Conservation (phyloP, 2,888 invertebrate genomes). For the Melipona bicolor region DNA sequence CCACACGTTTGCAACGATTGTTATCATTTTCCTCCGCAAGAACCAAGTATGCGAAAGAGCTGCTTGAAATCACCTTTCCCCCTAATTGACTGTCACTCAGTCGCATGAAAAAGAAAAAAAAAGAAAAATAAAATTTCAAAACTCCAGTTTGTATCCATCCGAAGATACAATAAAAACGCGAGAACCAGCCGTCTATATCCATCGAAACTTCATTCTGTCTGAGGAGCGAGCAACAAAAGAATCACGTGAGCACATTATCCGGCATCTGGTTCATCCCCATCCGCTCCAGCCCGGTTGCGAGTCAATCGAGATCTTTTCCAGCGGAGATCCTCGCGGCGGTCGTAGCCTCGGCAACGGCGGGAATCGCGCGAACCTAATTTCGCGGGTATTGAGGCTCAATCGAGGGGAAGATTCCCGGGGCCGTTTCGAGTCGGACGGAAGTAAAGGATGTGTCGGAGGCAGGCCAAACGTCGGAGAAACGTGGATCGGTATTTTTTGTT, state of each 20-base stretch:
- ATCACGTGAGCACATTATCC: not conserved
- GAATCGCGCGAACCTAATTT: conserved; percentile 66
- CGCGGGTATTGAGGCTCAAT: conserved; percentile 70
- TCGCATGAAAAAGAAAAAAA: too few species aligned
- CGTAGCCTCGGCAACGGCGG: conserved; percentile 25
- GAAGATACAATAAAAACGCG: not conserved
- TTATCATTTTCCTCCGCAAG: too few species aligned
- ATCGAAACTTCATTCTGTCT: not conserved
- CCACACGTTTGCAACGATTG: too few species aligned
- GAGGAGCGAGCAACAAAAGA: not conserved
- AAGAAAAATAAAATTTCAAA: not conserved
- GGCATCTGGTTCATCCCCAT: not conserved
- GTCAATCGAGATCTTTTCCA: not conserved
- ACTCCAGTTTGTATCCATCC: not conserved
- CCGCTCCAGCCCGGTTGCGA: not conserved
- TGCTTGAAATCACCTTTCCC: too few species aligned
- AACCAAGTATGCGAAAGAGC: too few species aligned
- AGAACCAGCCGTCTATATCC: not conserved
- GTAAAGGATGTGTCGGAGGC: conserved; percentile 48
- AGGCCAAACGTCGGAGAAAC: conserved; percentile 19
- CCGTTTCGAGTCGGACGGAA: conserved; percentile 47
- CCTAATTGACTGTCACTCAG: too few species aligned
- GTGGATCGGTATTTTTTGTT: conserved; percentile 25
- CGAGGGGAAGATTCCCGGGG: conserved; percentile 67
- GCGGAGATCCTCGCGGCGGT: conserved; percentile 2